Base-by-base conservation (phyloP, 2,888 invertebrate genomes). In the Dilophus febrilis region DNA sequence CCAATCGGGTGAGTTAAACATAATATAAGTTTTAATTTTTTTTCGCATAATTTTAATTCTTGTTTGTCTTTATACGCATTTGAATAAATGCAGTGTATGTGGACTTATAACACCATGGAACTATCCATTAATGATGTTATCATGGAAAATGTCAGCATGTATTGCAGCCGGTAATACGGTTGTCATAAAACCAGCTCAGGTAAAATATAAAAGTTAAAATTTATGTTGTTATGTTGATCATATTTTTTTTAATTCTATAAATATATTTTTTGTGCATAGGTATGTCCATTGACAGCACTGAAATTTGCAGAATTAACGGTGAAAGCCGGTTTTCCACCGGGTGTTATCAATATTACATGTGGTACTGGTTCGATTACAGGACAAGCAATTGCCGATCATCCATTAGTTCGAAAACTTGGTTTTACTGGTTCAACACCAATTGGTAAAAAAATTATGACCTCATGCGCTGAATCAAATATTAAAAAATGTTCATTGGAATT, bases 121-220 rank as follows among this genome's bases (percentile, higher is more conserved):
- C 61, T 97, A 95, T 59, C 95, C 95, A 0, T 65, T 97, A 10
- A 95, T 97, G 95, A 97, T 95, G 95, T 64, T 95, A 11, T 87
- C 91, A 0, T 95, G 94, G 94, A 95, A 95, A 62, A 91, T 94
- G 90, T 92, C 94, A 0, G 90, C 95, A 3, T 95, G 94, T 54
- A 67, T 95, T 35, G 92, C 94, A 0, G 92, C 94, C 8, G 95
- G 95, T 28, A 95, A 95, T 57, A 92, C 94, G 0, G 91, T 94
- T 0, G 78, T 95, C 1, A 85, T 94, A 60, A 95, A 95, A 61
- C 95, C 95, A 0, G 94, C 95, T 1, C 82, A 82, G 53, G 80
- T 82, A 46, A 30, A 30, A 30, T 30, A 13, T 30, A 7, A 7
- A 59, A 61, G 29, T 12, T 16, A 8, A 31, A 7, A n/a, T n/a